Conservation (phyloP, 2,113 vertebrate species). For the Triplophysa siluroides region DNA sequence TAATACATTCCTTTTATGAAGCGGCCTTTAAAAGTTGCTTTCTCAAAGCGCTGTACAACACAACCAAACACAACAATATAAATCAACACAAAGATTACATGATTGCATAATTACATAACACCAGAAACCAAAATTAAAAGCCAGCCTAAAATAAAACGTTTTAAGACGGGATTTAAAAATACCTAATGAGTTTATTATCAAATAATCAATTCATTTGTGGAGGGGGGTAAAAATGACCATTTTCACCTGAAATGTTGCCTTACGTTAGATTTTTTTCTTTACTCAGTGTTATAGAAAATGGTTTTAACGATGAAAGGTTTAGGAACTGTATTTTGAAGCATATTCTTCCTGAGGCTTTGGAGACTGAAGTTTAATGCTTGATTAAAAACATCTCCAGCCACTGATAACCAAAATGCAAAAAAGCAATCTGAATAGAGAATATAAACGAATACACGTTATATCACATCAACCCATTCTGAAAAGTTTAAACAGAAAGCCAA, state of each 20-base stretch:
- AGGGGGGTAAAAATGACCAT: neutral
- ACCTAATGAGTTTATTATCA: no score
- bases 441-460: neutral
- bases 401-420: no score
- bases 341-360: neutral
- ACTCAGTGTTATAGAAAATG: neutral
- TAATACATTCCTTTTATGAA: no score
- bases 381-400: no score
- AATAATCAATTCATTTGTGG: no score
- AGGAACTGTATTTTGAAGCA: neutral
- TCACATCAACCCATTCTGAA: neutral
- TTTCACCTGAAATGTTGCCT: neutral
- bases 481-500: neutral
- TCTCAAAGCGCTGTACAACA: no score
- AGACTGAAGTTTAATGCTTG: neutral
- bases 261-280: neutral
- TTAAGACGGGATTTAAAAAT: no score
- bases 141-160: no score
- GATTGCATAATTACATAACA: conserved; percentile 11
- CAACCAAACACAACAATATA: neutral
- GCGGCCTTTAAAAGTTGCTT: no score
- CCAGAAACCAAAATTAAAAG: neutral
- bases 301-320: neutral
- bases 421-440: neutral
- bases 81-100: conserved; percentile 29